Base-by-base conservation (phyloP, 2,113 vertebrate species). In the Strix aluco region DNA sequence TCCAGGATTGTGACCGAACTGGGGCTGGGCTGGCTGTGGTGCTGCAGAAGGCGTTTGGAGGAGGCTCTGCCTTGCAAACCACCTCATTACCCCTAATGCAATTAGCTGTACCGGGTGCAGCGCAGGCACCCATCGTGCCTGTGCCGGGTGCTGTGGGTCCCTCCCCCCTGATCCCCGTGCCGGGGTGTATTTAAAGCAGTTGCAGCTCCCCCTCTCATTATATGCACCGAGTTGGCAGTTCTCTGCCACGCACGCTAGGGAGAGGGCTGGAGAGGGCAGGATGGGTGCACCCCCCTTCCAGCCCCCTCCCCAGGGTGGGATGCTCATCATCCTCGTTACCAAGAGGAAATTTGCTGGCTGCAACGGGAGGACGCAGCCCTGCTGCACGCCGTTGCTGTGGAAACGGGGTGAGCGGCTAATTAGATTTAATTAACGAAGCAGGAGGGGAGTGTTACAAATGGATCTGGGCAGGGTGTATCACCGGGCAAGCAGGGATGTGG, bases 371-470 rank as follows among this genome's bases (percentile, higher is more conserved):
- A 52, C 40, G 14, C 79, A 77, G 79, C 72, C 79, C 72, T 88
- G 94, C 93, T 88, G 90, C 90, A 77, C 77, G 67, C 92, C 15
- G 97, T 97, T 96, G 95, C 89, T 81, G 79, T 96, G 92, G 97
- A 63, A 96, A 97, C 97, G 8, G 73, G 62, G 54, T 71, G 75
- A 91, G 81, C 62, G 32, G 73, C 91, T 96, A 96, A 97, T 97
- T 94, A 82, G 86, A 79, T 92, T 96, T 96, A 95, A 96, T 96
- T 96, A 97, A 95, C 11, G 63, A 78, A 93, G 90, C 94, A 42
- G 88, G 92, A 94, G 96, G 80, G 88, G 69, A 58, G 90, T 4
- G 20, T 62, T 90, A 34, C 38, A 9, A 86, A 44, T 34, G 25
- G 83, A 83, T 80, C 44, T 25, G 21, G 80, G 95, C 81, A 87